Conservation (phyloP, 2,113 vertebrate species). For the Cavia aperea region DNA sequence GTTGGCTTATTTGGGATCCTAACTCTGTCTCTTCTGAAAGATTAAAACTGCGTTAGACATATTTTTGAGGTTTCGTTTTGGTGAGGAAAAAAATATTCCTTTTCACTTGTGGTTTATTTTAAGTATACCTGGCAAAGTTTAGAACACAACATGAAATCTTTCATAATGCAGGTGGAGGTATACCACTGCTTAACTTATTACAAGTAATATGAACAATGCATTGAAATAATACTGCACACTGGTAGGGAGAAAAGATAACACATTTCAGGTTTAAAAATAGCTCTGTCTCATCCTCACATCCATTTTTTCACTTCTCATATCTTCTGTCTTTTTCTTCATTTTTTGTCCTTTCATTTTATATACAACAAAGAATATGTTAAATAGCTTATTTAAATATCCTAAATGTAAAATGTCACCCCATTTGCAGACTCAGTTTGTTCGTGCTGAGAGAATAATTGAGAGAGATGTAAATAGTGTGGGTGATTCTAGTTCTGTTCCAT, state of each 20-base stretch:
- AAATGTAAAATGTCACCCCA: not conserved
- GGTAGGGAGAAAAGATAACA: not conserved
- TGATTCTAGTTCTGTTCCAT: not conserved
- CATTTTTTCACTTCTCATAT: not conserved
- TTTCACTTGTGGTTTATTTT: constrained; percentile 6
- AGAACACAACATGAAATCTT: not conserved
- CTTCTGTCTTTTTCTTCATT: not conserved
- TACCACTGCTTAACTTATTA: not conserved
- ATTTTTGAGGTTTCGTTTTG: constrained; percentile 30
- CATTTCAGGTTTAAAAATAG: not conserved
- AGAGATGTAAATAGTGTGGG: not conserved
- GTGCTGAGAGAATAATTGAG: constrained; percentile 28
- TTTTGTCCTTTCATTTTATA: not conserved
- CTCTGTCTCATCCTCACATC: not conserved
- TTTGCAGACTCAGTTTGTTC: constrained; percentile 39
- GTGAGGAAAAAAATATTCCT: not conserved
- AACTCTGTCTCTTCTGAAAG: not conserved
- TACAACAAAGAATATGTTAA: not conserved
- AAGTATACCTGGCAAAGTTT: not conserved
- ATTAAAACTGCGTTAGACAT: not conserved
- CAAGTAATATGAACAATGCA: not conserved
- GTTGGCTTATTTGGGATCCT: not conserved
- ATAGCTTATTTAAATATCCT: not conserved
- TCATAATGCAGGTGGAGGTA: not conserved
- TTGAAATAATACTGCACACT: not conserved